phyloP scores from a whole-genome alignment of 2,113 vertebrate species.

The Panurus biarmicus region DNA sequence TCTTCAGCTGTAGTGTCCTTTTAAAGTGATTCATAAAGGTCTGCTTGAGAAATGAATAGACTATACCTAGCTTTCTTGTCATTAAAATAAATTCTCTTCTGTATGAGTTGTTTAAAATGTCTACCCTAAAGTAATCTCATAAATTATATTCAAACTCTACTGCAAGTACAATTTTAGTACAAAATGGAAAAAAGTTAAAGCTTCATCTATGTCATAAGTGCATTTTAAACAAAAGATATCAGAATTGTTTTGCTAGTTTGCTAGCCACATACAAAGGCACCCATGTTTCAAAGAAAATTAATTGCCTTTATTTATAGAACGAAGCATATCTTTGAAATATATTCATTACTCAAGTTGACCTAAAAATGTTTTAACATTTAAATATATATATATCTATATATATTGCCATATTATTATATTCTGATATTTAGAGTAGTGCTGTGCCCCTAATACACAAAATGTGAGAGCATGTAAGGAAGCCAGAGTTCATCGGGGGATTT shows the following conservation, averaged over 20 bases:
- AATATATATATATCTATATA: slow-evolving; percentile 53
- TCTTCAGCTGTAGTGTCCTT: slow-evolving; percentile 65
- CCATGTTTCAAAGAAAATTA: background rate
- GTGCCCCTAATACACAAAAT: slow-evolving; percentile 49
- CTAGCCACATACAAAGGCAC: background rate
- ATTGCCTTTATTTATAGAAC: slow-evolving; percentile 12
- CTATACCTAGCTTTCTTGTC: background rate
- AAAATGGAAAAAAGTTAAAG: background rate
- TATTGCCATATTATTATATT: slow-evolving; percentile 57
- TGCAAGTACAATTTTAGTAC: background rate
- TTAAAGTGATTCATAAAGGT: slow-evolving; percentile 61
- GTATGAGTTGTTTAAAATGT: slow-evolving; percentile 1
- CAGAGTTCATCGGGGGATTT: background rate
- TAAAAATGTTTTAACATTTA: slow-evolving; percentile 43
- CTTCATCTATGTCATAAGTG: background rate
- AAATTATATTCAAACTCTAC: background rate
- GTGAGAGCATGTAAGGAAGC: slow-evolving; percentile 50
- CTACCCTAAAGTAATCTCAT: background rate
- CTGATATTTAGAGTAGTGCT: slow-evolving; percentile 53
- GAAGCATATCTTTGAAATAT: background rate
- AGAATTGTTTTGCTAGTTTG: background rate
- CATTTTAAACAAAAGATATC: background rate
- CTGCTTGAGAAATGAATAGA: slow-evolving; percentile 53
- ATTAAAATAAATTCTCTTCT: slow-evolving; percentile 20
- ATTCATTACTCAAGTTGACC: slow-evolving; percentile 61